Base-by-base conservation (phyloP, 2,888 invertebrate species). In the Drosophila subsilvestris region DNA sequence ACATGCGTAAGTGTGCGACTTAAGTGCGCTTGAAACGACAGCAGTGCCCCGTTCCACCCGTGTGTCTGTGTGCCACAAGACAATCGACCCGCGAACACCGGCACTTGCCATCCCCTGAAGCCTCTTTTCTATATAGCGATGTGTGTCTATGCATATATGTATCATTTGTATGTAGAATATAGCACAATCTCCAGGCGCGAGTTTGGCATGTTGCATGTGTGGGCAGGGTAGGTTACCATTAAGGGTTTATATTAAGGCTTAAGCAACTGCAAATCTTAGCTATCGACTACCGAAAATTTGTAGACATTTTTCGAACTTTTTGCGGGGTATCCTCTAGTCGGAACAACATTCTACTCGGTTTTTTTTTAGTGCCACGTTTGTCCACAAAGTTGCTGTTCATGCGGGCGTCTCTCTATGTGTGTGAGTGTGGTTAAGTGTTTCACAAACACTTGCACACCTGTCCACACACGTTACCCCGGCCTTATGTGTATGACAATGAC, bases 401-500 rank as follows among this genome's bases (percentile, higher is more conserved):
- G 55, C 37, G 37, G 37, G 37, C 37, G 7, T 6, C 37, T 37
- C 14, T 37, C 14, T 6, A 27, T 54, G 45, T 42, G 49, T 27
- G 42, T 47, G 47, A 53, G 61, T 67, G 58, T 50, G 59, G 53
- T 57, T 63, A 74, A 63, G 71, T 72, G 65, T 73, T 49, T 48
- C 62, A 65, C 53, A 68, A 32, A 49, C 51, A 63, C 56, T 51
- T 29, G 51, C 51, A 43, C 58, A 53, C 51, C 66, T 59, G 43
- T 25, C 54, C 51, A 25, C 58, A 50, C 51, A 69, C 61, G 43
- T 20, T 43, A 42, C 44, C 51, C 62, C 58, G 63, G 75, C 56
- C 68, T 74, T 70, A 77, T 71, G 80, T 74, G 69, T 78, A 66
- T 78, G 78, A 69, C 76, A 80, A 67, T 65, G 78, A 74, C 67